phyloP scores from a whole-genome alignment of 2,797 vertebrate genomes.

The Glossophaga mutica region DNA sequence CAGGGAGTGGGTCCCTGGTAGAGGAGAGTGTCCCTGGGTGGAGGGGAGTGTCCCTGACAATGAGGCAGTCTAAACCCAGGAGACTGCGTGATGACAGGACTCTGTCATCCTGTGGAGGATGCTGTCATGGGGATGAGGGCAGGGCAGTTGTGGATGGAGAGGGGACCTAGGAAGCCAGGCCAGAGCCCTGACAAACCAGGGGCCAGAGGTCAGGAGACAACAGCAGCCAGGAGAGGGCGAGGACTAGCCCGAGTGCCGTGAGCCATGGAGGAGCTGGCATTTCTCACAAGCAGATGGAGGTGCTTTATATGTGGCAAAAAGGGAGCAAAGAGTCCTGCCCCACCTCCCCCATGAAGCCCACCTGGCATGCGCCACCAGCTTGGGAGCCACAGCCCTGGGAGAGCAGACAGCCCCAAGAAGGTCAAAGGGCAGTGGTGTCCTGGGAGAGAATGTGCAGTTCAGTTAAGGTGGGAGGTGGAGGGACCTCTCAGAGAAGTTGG shows the following conservation, averaged over 20 bases:
- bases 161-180: background rate
- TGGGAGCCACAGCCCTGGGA: background rate
- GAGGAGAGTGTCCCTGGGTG: background rate
- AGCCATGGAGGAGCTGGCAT: background rate
- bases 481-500: background rate
- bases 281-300: background rate
- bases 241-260: fast-evolving
- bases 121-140: background rate
- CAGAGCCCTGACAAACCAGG: background rate
- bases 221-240: background rate
- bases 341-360: background rate
- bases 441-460: background rate
- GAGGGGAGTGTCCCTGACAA: background rate
- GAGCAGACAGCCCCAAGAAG: too few species aligned
- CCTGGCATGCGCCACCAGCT: background rate
- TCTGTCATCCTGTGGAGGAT: background rate
- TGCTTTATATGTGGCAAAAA: background rate
- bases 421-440: background rate
- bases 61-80: background rate
- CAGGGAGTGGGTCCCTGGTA: background rate
- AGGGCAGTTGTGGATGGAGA: background rate
- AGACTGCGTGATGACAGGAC: background rate
- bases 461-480: too few species aligned
- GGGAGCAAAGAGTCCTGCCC: background rate
- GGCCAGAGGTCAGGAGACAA: background rate